Conservation (phyloP, 2,797 vertebrate species). For the Hoplostethus mediterraneus region DNA sequence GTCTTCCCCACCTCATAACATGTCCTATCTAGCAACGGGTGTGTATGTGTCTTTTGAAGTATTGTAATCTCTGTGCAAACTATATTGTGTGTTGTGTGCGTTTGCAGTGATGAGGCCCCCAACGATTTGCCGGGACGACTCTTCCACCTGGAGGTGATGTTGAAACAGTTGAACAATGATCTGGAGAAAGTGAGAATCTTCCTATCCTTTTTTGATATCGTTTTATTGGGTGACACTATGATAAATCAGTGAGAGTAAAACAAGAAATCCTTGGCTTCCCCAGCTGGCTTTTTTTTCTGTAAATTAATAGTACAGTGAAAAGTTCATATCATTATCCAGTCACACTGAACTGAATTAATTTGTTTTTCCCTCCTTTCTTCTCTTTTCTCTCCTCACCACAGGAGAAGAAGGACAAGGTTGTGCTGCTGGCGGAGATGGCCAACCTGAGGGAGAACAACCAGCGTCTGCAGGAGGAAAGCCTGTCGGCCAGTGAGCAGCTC, state of each 20-base stretch:
- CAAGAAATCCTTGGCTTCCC: too few species aligned
- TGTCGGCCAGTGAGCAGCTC: conserved; percentile 90
- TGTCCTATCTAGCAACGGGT: background rate
- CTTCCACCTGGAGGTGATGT: conserved; percentile 91
- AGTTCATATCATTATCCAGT: background rate
- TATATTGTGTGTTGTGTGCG: conserved; percentile 38
- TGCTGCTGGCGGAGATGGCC: conserved; percentile 91
- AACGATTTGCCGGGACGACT: conserved; percentile 90
- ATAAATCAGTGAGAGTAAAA: background rate
- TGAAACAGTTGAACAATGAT: conserved; percentile 93
- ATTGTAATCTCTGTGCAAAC: conserved; percentile 4
- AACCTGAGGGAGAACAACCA: conserved; percentile 92
- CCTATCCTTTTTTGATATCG: background rate
- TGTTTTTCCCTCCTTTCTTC: background rate
- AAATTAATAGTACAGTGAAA: background rate
- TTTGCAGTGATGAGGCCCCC: conserved; percentile 85
- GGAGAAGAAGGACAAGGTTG: conserved; percentile 95
- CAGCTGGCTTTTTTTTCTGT: too few species aligned
- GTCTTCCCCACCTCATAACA: background rate
- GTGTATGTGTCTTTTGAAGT: conserved; percentile 9
- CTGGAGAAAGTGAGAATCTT: conserved; percentile 87
- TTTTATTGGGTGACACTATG: background rate
- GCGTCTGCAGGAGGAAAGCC: conserved; percentile 91
- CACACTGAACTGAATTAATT: background rate
- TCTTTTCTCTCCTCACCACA: conserved; percentile 53